Base-by-base conservation (phyloP, 1,140 invertebrate species). In the Grapholita molesta region DNA sequence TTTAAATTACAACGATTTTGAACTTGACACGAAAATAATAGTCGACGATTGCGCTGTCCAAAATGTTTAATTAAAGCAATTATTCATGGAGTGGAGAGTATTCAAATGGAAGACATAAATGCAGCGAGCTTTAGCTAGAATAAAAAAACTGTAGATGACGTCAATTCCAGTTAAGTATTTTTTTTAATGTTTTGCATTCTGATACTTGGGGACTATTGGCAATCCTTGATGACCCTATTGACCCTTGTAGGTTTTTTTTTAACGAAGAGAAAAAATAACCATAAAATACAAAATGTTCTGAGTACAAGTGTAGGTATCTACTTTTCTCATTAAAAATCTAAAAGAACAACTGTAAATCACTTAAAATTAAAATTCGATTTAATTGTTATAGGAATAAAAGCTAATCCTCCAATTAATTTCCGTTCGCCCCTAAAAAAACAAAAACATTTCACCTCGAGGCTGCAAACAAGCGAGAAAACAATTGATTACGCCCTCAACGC, bases 401-500 rank as follows among this genome's bases (percentile, higher is more conserved):
- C 0, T n/a, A 48, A 48, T 18, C 38, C 2, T 48, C 15, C 15
- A 21, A 48, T 21, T n/a, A 12, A 48, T 21, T 21, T 21, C 18
- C 42, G 42, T 21, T 48, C 42, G 18, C 42, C 42, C 42, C 42
- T 21, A 48, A 48, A 48, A 48, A 48, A 48, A 48, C 42, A 48
- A 48, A 48, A 48, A 12, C 33, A 48, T 48, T 48, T 48, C 42
- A 48, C 70, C 67, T 71, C 57, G 57, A 77, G 72, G 75, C 72
- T 70, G 69, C 66, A 76, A 79, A 79, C 72, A 76, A 80, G 76
- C 72, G 75, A 74, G 75, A 82, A 78, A 78, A 86, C 83, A 84
- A 86, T 84, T 79, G 80, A 85, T 85, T 85, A 85, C 76, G 77
- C 78, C 67, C 78, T 73, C 77, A 76, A 61, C 83, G 83, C 79